A percentile compares a stretch with the other conserved stretches of the same genome.
Conservation (phyloP, 2,113 vertebrate genomes). For the Anser brachyrhynchus region DNA sequence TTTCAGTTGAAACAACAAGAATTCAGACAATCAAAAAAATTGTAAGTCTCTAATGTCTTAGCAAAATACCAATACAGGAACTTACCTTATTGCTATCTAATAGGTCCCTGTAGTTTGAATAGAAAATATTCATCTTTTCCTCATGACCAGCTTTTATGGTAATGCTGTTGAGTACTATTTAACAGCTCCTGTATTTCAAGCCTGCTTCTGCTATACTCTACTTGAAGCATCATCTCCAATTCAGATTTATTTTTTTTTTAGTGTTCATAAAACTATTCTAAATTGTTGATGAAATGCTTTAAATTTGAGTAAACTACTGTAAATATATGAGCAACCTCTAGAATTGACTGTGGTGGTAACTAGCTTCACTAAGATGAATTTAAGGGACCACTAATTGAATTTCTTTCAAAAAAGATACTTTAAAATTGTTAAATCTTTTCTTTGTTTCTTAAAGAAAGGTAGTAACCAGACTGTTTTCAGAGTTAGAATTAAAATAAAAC, state of each 20-base stretch:
- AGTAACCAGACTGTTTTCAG: neutral
- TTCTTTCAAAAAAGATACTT: neutral
- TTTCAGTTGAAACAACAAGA: neutral
- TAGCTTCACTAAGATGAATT: neutral
- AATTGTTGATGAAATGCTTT: neutral
- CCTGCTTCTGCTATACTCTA: neutral
- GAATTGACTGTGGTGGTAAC: neutral
- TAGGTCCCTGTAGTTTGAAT: neutral
- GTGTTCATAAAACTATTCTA: neutral
- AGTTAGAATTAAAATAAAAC: neutral
- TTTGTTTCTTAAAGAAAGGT: neutral
- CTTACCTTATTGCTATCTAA: neutral
- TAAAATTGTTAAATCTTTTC: neutral
- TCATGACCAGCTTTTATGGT: neutral
- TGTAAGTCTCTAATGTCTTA: fast-evolving
- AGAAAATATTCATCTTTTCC: neutral
- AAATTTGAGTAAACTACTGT: neutral
- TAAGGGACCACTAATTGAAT: neutral
- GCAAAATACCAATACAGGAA: neutral
- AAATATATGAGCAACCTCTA: neutral
- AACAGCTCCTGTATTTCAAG: neutral
- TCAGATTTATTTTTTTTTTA: neutral
- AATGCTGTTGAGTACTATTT: neutral
- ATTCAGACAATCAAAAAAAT: neutral
- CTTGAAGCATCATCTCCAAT: neutral